These are phyloP conservation scores for Brachyopa scutellaris DNA, from an alignment of 2,888 invertebrate genomes.

Conservation along the genomic window DNA sequence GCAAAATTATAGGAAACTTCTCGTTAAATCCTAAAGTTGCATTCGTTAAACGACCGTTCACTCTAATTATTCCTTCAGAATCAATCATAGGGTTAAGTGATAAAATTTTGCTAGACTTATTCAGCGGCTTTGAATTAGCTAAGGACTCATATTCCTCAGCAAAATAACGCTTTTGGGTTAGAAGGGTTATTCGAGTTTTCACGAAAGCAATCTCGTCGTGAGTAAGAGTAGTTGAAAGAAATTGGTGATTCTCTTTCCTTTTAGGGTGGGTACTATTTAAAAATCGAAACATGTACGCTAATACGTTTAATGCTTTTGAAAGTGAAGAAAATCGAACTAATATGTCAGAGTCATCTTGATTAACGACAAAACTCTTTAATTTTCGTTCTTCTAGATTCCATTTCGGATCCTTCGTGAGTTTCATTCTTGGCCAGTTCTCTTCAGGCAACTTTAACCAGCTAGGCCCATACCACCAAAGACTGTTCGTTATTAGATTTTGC, in stretches of 20 bases:
- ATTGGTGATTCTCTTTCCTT: not conserved
- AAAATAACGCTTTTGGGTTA: slow-evolving; percentile 15
- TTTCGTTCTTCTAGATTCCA: not conserved
- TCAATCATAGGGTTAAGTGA: not conserved
- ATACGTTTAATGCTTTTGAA: too few species aligned
- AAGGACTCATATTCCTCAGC: not conserved
- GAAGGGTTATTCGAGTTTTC: not conserved
- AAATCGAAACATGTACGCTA: slow-evolving; percentile 6
- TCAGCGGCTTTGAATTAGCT: not conserved
- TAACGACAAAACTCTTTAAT: not conserved
- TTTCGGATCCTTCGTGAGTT: not conserved
- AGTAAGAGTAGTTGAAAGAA: not conserved
- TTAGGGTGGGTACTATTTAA: not conserved
- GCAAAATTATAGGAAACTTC: slow-evolving; percentile 5
- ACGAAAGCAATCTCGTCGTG: not conserved
- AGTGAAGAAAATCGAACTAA: not conserved
- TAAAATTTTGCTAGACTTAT: not conserved
- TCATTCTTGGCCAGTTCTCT: not conserved
- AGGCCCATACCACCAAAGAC: slow-evolving; percentile 23
- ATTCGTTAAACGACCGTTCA: too few species aligned
- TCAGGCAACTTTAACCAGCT: not conserved
- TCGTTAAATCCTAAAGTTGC: not conserved
- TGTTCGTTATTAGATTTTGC: too few species aligned
- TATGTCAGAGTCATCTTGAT: not conserved
- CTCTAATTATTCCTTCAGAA: not conserved